Percentiles rank a stretch among this genome's conserved stretches.
phyloP scores from a whole-genome alignment of 2,113 vertebrate genomes.

The Guaruba guarouba region DNA sequence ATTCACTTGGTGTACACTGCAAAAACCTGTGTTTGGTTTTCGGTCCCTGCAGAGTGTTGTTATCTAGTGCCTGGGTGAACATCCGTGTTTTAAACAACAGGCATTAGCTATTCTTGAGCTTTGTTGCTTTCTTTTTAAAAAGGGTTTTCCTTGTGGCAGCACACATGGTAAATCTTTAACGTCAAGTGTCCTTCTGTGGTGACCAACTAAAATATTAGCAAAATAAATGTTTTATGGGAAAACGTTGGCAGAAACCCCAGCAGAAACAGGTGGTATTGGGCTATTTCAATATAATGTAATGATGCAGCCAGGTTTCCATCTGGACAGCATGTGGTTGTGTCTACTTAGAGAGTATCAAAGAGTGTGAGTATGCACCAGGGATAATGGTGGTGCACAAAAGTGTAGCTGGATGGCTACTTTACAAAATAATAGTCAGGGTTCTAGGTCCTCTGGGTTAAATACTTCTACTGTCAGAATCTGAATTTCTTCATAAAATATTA shows the following conservation, averaged over 20 bases:
- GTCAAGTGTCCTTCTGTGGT: slow-evolving; percentile 85
- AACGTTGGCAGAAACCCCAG: slow-evolving; percentile 82
- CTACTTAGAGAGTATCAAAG: slow-evolving; percentile 80
- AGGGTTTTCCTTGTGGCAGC: slow-evolving; percentile 60
- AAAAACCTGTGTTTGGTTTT: slow-evolving; percentile 49
- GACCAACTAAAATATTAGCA: slow-evolving; percentile 86
- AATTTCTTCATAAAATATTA: slow-evolving; percentile 85
- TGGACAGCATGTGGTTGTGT: slow-evolving; percentile 85
- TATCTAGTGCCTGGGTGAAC: slow-evolving; percentile 39
- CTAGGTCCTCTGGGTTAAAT: slow-evolving; percentile 82
- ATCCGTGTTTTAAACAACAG: slow-evolving; percentile 57
- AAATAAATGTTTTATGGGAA: slow-evolving; percentile 88
- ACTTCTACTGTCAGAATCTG: slow-evolving; percentile 80
- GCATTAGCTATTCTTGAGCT: slow-evolving; percentile 36
- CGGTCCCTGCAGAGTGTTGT: slow-evolving; percentile 12
- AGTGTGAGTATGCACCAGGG: slow-evolving; percentile 80
- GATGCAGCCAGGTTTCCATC: slow-evolving; percentile 88
- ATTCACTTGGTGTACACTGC: slow-evolving; percentile 49
- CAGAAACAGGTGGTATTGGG: slow-evolving; percentile 92
- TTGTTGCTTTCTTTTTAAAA: neutral
- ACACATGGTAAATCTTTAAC: slow-evolving; percentile 83
- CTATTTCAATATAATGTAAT: slow-evolving; percentile 94
- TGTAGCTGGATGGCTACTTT: slow-evolving; percentile 79
- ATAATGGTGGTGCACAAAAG: slow-evolving; percentile 77
- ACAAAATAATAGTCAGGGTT: slow-evolving; percentile 76